A percentile compares a stretch with the other conserved stretches of the same genome.
phyloP scores from a whole-genome alignment of 2,888 invertebrate species.

The Neelides folsomi region DNA sequence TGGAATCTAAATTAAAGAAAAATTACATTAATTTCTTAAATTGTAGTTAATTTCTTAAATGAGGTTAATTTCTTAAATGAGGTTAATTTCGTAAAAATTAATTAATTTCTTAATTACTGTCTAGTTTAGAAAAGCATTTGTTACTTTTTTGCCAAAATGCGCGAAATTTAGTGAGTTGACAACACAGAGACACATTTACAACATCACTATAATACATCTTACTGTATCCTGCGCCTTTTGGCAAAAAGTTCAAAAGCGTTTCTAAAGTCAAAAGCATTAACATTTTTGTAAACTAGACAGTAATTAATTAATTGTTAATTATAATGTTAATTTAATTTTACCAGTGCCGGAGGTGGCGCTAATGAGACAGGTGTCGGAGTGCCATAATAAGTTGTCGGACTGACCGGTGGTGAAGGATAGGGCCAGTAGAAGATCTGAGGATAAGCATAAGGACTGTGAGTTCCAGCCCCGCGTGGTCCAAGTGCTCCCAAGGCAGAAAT shows the following conservation, averaged over 20 bases:
- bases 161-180: too few species aligned
- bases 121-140: too few species aligned
- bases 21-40: neutral
- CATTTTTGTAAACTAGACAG: neutral
- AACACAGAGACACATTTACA: too few species aligned
- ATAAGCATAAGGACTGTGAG: constrained; percentile 29
- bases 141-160: too few species aligned
- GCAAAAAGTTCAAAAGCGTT: too few species aligned
- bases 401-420: constrained; percentile 86
- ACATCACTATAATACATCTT: too few species aligned
- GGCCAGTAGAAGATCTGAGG: constrained; percentile 69
- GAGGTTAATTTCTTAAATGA: neutral
- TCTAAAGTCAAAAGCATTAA: neutral
- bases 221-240: too few species aligned
- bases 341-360: constrained; percentile 19
- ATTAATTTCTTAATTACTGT: too few species aligned
- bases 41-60: neutral
- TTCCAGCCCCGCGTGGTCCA: constrained; percentile 33
- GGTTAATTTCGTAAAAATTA: too few species aligned
- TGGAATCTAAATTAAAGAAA: constrained; percentile 12
- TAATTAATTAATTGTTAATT: neutral
- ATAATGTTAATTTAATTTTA: constrained; percentile 2
- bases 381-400: constrained; percentile 74
- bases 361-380: constrained; percentile 35
- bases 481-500: constrained; percentile 35